Evolutionary conservation across 2,797 vertebrate species (phyloP), one percentile per base, ranked within the genome.

Genomic region (Halcyon chelicuti): DNA sequence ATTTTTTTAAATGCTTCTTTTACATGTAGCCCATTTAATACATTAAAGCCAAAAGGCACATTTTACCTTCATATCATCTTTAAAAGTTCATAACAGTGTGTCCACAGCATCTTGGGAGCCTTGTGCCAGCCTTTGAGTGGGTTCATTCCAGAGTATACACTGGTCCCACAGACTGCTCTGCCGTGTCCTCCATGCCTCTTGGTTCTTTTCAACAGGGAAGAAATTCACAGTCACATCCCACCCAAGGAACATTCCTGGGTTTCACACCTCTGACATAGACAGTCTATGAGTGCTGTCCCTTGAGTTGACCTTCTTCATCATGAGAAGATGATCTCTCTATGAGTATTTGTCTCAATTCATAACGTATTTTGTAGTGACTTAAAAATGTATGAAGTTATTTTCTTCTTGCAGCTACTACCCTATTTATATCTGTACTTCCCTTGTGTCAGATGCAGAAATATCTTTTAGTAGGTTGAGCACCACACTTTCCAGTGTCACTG

Each of bases 401-500:
- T 86, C 31, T 76, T 86, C 39, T 70, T 86, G 23, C 51, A 70
- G 20, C 55, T 84, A 35, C 44, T 88, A 35, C 55, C 52, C 73
- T 85, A 76, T 94, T 93, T 63, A 88, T 17, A 13, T 95, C 76
- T 81, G 33, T 91, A 39, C 52, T 60, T 90, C 33, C 67, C 63
- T 63, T 95, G 71, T 9, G 1, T 3, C 88, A 76, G 63, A 79
- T 74, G 88, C 88, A 82, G 91, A 93, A 94, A 86, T 94, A 49
- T 46, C 62, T 88, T 51, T 37, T 86, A 94, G 78, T 76, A 81
- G 60, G 88, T 92, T 2, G 52, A 95, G 40, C 71, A 79, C 23
- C 33, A 39, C 29, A 78, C 94, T 93, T 93, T 95, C 93, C 88
- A 93, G 70, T 94, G 95, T 95, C 91, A 61, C 60, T 49, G 52